These are phyloP conservation scores for Kuschelorhynchus macadamiae DNA, from an alignment of 2,888 invertebrate species.

Conservation along the genomic window DNA sequence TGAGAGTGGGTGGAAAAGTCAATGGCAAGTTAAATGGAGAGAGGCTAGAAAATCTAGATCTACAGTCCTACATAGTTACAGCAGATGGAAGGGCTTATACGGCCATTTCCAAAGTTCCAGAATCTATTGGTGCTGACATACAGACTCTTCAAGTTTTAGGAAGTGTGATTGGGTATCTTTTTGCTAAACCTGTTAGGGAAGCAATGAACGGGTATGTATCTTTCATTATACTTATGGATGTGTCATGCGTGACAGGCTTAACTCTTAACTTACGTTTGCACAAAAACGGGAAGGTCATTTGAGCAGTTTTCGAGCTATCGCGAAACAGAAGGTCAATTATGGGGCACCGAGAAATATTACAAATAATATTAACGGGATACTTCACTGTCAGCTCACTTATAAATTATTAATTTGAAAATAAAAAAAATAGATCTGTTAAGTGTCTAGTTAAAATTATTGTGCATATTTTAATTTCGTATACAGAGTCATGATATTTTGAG, in stretches of 20 bases:
- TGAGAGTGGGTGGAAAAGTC: conserved; percentile 92
- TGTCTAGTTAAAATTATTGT: too few species aligned
- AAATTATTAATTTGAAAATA: too few species aligned
- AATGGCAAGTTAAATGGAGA: conserved; percentile 86
- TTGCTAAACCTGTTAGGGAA: conserved; percentile 83
- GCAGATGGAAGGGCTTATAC: conserved; percentile 90
- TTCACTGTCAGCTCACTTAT: too few species aligned
- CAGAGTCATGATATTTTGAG: too few species aligned
- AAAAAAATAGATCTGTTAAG: too few species aligned
- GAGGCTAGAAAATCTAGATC: conserved; percentile 80
- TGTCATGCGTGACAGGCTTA: background rate
- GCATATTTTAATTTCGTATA: too few species aligned
- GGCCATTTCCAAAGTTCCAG: conserved; percentile 87
- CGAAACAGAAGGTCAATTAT: too few species aligned
- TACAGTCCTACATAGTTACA: conserved; percentile 94
- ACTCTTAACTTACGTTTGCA: too few species aligned
- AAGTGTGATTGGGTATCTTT: conserved; percentile 92
- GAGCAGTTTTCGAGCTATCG: too few species aligned
- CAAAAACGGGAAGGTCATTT: too few species aligned
- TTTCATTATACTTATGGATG: background rate
- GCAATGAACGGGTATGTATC: conserved; percentile 80
- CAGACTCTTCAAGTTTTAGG: conserved; percentile 89
- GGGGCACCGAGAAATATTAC: too few species aligned
- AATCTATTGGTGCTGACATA: conserved; percentile 82
- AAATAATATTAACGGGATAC: too few species aligned